Percentiles rank a stretch among this genome's conserved stretches.
These are phyloP conservation scores for Rhombomys opimus DNA, from an alignment of 2,113 vertebrate species.

Conservation along the genomic window DNA sequence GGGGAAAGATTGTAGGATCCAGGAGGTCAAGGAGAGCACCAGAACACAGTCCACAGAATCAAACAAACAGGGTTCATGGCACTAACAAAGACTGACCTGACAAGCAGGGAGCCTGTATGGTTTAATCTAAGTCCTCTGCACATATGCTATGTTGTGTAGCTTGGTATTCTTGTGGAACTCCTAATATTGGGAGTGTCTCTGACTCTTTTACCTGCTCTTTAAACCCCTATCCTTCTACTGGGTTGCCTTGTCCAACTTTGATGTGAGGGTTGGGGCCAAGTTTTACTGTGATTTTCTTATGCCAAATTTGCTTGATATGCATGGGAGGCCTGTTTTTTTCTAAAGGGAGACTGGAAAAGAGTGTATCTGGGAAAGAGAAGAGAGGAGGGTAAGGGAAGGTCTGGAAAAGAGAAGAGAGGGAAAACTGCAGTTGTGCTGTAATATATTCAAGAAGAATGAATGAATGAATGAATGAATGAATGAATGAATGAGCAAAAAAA, in stretches of 20 bases:
- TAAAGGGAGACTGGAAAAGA: background rate
- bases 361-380: background rate
- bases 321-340: background rate
- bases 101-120: background rate
- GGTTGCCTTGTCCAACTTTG: background rate
- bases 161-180: background rate
- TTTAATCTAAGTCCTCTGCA: background rate
- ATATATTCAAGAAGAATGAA: background rate
- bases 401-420: background rate
- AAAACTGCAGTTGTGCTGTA: background rate
- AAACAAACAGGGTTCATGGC: background rate
- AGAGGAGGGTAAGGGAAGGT: background rate
- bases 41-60: background rate
- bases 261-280: background rate
- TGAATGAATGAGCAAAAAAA: background rate
- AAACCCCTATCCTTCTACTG: background rate
- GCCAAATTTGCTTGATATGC: background rate
- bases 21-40: background rate
- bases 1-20: background rate
- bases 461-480: background rate
- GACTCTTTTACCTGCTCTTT: background rate
- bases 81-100: background rate
- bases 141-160: background rate
- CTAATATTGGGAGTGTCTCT: background rate
- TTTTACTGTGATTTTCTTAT: background rate